Evolutionary conservation across 2,888 invertebrate genomes (phyloP).

Genomic region (Timandra comae): DNA sequence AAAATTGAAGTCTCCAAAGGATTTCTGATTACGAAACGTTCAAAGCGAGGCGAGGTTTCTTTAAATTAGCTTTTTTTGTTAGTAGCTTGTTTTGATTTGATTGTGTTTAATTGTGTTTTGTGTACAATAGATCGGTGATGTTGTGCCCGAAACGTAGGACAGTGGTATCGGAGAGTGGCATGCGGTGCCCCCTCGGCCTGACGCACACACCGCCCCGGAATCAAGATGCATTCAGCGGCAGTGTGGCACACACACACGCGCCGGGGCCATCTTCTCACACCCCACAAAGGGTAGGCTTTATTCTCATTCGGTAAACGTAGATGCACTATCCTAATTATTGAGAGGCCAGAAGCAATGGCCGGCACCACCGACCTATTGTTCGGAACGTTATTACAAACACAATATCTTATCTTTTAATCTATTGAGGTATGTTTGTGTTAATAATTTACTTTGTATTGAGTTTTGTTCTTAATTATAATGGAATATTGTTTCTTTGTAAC

Average conservation of each 20-base stretch:
- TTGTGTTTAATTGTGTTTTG: too few species aligned
- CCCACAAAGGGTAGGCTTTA: slow-evolving; percentile 64
- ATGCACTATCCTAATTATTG: slow-evolving; percentile 81
- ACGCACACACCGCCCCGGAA: slow-evolving; percentile 32
- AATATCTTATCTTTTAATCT: slow-evolving; percentile 19
- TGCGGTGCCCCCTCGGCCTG: slow-evolving; percentile 32
- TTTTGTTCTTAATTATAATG: too few species aligned
- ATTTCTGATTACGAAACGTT: slow-evolving; percentile 56
- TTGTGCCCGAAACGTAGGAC: slow-evolving; percentile 42
- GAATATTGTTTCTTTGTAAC: too few species aligned
- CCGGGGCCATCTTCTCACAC: slow-evolving; percentile 35
- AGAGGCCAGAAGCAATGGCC: slow-evolving; percentile 45
- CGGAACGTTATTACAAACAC: slow-evolving; percentile 15
- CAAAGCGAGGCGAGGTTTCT: slow-evolving; percentile 20
- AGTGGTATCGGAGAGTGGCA: slow-evolving; percentile 54
- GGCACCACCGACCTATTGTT: slow-evolving; percentile 44
- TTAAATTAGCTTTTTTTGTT: slow-evolving; percentile 20
- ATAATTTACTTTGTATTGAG: too few species aligned
- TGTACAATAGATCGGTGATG: slow-evolving; percentile 3
- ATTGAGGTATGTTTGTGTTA: slow-evolving; percentile 3
- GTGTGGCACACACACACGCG: slow-evolving; percentile 34
- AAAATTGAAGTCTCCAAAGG: slow-evolving; percentile 60
- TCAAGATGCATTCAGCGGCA: slow-evolving; percentile 56
- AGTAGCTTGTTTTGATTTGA: not conserved
- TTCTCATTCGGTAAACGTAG: slow-evolving; percentile 70